Evolutionary conservation across 2,888 invertebrate species (phyloP).

Genomic region (Pandemis cinnamomeana): DNA sequence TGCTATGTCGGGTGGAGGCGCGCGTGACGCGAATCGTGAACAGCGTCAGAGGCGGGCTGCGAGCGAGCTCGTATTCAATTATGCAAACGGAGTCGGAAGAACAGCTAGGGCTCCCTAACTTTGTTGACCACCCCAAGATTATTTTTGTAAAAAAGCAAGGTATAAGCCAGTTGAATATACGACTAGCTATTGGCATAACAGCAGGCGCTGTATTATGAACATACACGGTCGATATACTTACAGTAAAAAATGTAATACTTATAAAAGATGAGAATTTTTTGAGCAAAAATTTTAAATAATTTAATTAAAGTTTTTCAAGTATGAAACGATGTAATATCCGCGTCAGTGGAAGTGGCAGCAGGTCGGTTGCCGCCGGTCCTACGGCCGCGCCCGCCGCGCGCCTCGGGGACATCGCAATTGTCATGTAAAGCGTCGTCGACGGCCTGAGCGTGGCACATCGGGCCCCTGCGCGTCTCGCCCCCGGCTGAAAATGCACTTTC

Average conservation of each 20-base stretch:
- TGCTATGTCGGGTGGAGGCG: constrained; percentile 81
- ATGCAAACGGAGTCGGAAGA: constrained; percentile 80
- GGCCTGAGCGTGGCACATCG: constrained; percentile 64
- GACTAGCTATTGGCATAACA: too few relatives aligned
- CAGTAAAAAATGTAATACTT: not conserved
- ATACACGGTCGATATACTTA: not conserved
- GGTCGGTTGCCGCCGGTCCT: constrained; percentile 58
- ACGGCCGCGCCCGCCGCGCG: constrained; percentile 58
- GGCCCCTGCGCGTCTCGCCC: constrained; percentile 62
- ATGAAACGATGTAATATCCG: constrained; percentile 57
- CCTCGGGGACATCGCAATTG: constrained; percentile 78
- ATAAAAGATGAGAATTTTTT: not conserved
- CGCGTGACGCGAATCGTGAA: constrained; percentile 77
- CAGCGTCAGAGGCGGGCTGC: constrained; percentile 41
- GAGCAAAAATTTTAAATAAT: not conserved
- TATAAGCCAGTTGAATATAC: not conserved
- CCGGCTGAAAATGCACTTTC: constrained; percentile 82
- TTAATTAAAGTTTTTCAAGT: constrained; percentile 37
- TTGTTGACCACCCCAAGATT: constrained; percentile 58
- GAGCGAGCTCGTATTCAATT: constrained; percentile 78
- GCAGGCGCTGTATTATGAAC: too few relatives aligned
- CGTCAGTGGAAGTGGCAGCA: constrained; percentile 51
- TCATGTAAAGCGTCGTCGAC: constrained; percentile 77
- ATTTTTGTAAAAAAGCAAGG: constrained; percentile 3
- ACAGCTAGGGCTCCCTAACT: constrained; percentile 58